A percentile compares a stretch with the other conserved stretches of the same genome.
Evolutionary conservation across 2,797 vertebrate species (phyloP).

Genomic region (Aselliscus stoliczkanus): DNA sequence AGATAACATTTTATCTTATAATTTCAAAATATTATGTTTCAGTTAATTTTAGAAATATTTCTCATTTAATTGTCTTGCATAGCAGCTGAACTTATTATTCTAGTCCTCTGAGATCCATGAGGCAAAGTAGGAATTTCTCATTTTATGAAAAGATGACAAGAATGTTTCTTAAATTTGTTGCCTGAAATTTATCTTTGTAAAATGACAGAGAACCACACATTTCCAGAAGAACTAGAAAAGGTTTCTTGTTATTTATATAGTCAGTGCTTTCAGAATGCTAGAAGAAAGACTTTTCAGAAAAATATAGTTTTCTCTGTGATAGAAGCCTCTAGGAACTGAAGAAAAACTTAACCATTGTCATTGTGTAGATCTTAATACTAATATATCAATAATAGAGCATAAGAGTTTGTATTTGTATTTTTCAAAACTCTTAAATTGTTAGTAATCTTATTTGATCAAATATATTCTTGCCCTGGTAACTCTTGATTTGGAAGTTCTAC

Average conservation of each 20-base stretch:
- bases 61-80: background rate
- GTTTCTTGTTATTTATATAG: background rate
- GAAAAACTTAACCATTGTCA: background rate
- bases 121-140: slow-evolving; percentile 25
- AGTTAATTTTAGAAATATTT: background rate
- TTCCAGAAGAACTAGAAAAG: background rate
- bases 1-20: background rate
- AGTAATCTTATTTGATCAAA: background rate
- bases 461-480: background rate
- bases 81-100: background rate
- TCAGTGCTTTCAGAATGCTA: background rate
- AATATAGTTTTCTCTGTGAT: background rate
- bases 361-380: background rate
- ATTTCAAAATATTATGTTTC: slow-evolving; percentile 36
- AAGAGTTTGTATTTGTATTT: background rate
- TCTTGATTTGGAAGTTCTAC: background rate
- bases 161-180: background rate
- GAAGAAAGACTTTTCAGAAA: background rate
- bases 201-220: background rate
- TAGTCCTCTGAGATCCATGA: background rate
- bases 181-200: background rate
- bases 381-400: background rate
- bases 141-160: background rate
- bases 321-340: background rate
- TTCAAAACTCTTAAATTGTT: background rate